phyloP scores from a whole-genome alignment of 1,140 invertebrate species.

The Neodiprion lecontei region DNA sequence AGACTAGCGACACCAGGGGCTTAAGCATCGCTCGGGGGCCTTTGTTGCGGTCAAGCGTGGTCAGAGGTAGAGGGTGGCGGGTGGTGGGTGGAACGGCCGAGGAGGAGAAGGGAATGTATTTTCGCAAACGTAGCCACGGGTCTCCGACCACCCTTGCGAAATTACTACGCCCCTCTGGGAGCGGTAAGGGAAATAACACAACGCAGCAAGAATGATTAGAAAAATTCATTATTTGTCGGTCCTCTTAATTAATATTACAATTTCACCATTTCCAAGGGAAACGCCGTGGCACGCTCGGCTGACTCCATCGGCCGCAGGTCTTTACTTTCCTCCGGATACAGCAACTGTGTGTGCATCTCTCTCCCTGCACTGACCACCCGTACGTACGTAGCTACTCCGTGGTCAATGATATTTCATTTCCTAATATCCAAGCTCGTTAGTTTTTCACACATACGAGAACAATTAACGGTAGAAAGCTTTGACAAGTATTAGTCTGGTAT shows the following conservation, averaged over 20 bases:
- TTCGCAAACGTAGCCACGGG: conserved; percentile 1
- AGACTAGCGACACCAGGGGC: background rate
- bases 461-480: too few species aligned
- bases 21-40: background rate
- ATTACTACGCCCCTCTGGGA: conserved; percentile 4
- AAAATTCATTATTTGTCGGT: conserved; percentile 5
- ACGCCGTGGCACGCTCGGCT: background rate
- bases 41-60: conserved; percentile 25
- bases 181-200: conserved; percentile 4
- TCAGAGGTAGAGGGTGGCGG: conserved; percentile 34
- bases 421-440: background rate
- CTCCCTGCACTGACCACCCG: too few species aligned
- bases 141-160: background rate
- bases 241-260: conserved; percentile 1
- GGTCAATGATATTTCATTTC: background rate
- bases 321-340: background rate
- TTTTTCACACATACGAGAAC: background rate
- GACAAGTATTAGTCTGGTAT: too few species aligned
- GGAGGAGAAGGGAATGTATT: background rate
- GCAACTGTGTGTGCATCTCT: too few species aligned
- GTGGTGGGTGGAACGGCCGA: conserved; percentile 36
- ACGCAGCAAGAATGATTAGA: conserved; percentile 4
- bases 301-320: background rate
- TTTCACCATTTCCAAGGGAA: background rate
- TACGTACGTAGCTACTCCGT: too few species aligned